A percentile compares a stretch with the other conserved stretches of the same genome.
phyloP scores from a whole-genome alignment of 1,140 invertebrate species.

The Reticulitermes speratus region DNA sequence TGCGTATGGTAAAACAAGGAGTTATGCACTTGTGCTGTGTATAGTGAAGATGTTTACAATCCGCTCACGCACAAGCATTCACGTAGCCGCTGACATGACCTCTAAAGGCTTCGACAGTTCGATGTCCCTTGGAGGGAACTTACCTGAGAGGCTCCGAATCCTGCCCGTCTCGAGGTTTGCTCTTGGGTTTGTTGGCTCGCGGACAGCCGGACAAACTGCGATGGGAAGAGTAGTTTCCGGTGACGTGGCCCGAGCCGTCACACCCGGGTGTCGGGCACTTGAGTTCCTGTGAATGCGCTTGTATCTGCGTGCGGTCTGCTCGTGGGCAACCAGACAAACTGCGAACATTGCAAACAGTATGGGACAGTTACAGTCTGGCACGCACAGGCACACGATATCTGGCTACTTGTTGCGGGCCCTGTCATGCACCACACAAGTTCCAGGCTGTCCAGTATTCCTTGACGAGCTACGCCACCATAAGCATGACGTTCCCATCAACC shows the following conservation, averaged over 20 bases:
- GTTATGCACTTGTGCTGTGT: no score
- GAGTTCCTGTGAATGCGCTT: conserved; percentile 74
- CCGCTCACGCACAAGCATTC: no score
- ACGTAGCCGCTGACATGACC: no score
- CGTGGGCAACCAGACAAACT: conserved; percentile 75
- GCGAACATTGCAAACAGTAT: conserved; percentile 38
- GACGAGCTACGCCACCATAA: no score
- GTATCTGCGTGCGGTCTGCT: conserved; percentile 71
- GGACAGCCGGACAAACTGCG: conserved; percentile 82
- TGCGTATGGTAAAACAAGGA: no score
- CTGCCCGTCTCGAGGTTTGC: conserved; percentile 85
- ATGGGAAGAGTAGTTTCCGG: conserved; percentile 83
- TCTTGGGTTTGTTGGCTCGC: conserved; percentile 87
- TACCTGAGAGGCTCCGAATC: conserved; percentile 86
- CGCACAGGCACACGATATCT: not conserved
- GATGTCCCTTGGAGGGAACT: not conserved
- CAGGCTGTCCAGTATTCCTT: no score
- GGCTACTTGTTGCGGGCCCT: not conserved
- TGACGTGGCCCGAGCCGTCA: conserved; percentile 83
- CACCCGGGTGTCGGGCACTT: conserved; percentile 92
- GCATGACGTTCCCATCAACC: no score
- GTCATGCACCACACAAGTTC: no score
- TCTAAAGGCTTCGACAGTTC: no score
- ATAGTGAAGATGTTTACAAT: no score
- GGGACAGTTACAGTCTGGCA: not conserved